Evolutionary conservation across 2,113 vertebrate species (phyloP), one percentile per base, ranked within the genome.

Genomic region (Dryoscopus gambensis): DNA sequence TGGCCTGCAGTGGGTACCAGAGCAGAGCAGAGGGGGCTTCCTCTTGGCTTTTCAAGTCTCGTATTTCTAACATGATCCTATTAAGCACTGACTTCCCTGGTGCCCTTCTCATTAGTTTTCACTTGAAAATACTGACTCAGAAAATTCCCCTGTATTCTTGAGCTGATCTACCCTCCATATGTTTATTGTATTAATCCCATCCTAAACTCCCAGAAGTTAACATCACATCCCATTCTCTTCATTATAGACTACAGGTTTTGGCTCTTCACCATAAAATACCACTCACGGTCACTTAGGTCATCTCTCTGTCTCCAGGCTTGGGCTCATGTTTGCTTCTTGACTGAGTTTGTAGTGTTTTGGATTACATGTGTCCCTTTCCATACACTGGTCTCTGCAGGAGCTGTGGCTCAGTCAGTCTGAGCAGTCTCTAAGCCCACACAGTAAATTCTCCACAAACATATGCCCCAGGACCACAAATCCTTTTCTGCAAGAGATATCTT

Each of bases 401-500:
- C 60, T 85, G 78, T 5, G 5, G 87, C 91, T 94, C 46, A 87
- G 87, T 82, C 91, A 75, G 84, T 86, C 95, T 95, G 93, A 95
- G 87, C 87, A 62, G 28, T 64, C 50, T 50, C 39, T 95, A 91
- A 91, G 74, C 84, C 53, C 33, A 30, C 5, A 3, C n/a, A 75
- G 67, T 77, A 92, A 90, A 86, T 95, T 93, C 91, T 74, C 20
- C 22, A 47, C 44, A 19, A 78, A 47, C 69, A 70, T 69, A 69
- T 42, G 77, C 11, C 13, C 13, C 17, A 3, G 9, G 27, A 84
- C 27, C 31, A 46, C 68, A 94, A 82, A 91, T 95, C 91, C 91
- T 82, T 74, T 73, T 52, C 49, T 84, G 47, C 49, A 57, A 65
- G 52, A 62, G 52, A 46, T 4, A 17, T 23, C n/a, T 60, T 49